A percentile compares a stretch with the other conserved stretches of the same genome.
These are phyloP conservation scores for Aeoliscus strigatus DNA, from an alignment of 2,797 vertebrate species.

Conservation along the genomic window DNA sequence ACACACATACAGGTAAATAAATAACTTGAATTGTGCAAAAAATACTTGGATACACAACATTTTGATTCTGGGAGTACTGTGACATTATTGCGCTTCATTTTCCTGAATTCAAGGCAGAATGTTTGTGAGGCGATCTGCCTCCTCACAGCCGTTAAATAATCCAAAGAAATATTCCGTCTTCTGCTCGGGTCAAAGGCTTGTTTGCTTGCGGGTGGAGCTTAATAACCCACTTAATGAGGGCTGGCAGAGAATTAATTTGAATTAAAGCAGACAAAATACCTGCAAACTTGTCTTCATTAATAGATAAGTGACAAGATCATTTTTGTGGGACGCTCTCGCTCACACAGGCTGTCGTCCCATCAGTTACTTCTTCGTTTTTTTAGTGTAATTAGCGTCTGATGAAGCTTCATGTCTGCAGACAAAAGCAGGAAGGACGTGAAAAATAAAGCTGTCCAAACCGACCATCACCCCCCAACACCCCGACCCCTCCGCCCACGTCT, in stretches of 20 bases:
- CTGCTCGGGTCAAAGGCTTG: slow-evolving; percentile 61
- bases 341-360: slow-evolving; percentile 27
- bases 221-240: slow-evolving; percentile 67
- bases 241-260: slow-evolving; percentile 75
- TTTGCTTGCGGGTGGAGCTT: slow-evolving; percentile 65
- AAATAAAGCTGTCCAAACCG: slow-evolving; percentile 51
- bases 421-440: slow-evolving; percentile 36
- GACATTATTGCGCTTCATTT: slow-evolving; percentile 9
- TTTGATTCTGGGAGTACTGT: slow-evolving; percentile 10
- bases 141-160: slow-evolving; percentile 42
- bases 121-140: slow-evolving; percentile 53
- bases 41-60: no score
- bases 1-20: no score
- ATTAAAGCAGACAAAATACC: slow-evolving; percentile 69
- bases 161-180: slow-evolving; percentile 56
- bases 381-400: slow-evolving; percentile 63
- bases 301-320: slow-evolving; percentile 70
- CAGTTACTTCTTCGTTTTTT: slow-evolving; percentile 64
- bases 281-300: slow-evolving; percentile 75
- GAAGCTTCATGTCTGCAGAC: slow-evolving; percentile 40
- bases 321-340: slow-evolving; percentile 50
- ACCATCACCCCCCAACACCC: slow-evolving; percentile 36
- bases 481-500: not conserved
- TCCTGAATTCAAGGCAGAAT: no score
- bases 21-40: no score